These are phyloP conservation scores for Brachyistius frenatus DNA, from an alignment of 2,113 vertebrate genomes.

Conservation along the genomic window DNA sequence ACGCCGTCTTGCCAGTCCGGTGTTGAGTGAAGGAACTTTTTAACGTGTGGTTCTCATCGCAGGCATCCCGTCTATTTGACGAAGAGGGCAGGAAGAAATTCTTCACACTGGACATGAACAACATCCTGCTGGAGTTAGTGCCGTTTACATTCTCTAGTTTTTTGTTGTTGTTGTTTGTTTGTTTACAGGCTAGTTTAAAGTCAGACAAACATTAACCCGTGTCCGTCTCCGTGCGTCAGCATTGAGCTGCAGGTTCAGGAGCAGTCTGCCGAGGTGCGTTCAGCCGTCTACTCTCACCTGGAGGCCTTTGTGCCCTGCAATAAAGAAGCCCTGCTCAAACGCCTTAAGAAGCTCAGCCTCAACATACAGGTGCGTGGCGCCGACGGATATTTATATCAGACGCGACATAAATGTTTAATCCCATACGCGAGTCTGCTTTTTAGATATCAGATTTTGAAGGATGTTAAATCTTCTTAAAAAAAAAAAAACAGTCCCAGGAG, in stretches of 20 bases:
- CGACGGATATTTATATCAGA: too few relatives aligned
- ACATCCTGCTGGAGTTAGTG: constrained; percentile 99
- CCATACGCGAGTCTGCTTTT: too few relatives aligned
- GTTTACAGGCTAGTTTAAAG: neutral
- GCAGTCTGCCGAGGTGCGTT: constrained; percentile 86
- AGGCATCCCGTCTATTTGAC: constrained; percentile 97
- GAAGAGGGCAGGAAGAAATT: constrained; percentile 99
- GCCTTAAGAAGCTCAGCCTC: constrained; percentile 97
- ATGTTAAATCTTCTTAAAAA: too few relatives aligned
- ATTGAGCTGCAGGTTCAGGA: constrained; percentile 98
- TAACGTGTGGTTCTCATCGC: constrained; percentile 9
- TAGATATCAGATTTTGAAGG: too few relatives aligned
- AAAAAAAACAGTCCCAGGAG: too few relatives aligned
- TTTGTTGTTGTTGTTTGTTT: too few relatives aligned
- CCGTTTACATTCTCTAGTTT: neutral
- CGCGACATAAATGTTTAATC: too few relatives aligned
- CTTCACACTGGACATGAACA: constrained; percentile 99
- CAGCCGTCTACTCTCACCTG: constrained; percentile 92
- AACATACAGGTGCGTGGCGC: constrained; percentile 91
- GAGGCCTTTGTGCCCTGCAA: constrained; percentile 98
- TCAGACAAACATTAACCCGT: neutral
- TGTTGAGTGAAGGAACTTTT: too few relatives aligned
- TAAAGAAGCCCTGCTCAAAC: constrained; percentile 96
- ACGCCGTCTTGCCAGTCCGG: too few relatives aligned
- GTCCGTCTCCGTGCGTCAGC: constrained; percentile 75